A percentile compares a stretch with the other conserved stretches of the same genome.
Evolutionary conservation across 2,888 invertebrate genomes (phyloP).

Genomic region (Melanostoma mellinum): DNA sequence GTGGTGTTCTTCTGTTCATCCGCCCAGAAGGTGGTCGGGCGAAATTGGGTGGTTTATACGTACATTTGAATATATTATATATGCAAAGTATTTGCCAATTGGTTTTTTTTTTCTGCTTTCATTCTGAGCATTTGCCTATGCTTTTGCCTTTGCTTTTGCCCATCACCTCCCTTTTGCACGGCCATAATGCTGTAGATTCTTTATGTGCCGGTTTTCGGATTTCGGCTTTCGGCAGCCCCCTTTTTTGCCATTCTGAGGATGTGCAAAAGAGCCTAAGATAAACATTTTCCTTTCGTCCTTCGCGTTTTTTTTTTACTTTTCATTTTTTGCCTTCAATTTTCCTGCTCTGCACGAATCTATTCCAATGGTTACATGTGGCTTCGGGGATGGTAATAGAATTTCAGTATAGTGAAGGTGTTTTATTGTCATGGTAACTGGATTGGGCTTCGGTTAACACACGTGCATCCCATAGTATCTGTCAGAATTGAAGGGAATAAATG

Average conservation of each 20-base stretch:
- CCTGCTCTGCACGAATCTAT: constrained; percentile 54
- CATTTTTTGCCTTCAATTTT: constrained; percentile 74
- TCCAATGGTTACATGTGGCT: constrained; percentile 70
- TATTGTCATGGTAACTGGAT: constrained; percentile 73
- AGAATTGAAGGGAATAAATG: constrained; percentile 73
- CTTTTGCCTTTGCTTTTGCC: constrained; percentile 71
- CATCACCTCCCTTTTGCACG: constrained; percentile 78
- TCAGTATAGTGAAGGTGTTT: constrained; percentile 71
- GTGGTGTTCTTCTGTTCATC: constrained; percentile 45
- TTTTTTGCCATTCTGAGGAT: constrained; percentile 75
- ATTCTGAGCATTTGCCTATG: too few relatives aligned
- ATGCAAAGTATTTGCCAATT: constrained; percentile 82
- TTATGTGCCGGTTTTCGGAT: constrained; percentile 74
- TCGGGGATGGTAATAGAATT: constrained; percentile 70
- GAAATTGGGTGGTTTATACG: constrained; percentile 70
- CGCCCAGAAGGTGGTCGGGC: constrained; percentile 66
- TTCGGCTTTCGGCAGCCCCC: constrained; percentile 69
- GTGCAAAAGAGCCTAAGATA: constrained; percentile 81
- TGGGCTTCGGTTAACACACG: constrained; percentile 73
- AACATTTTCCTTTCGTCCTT: constrained; percentile 73
- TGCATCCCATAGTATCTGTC: constrained; percentile 67
- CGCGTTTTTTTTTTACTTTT: constrained; percentile 21
- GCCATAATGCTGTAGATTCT: constrained; percentile 74
- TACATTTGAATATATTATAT: constrained; percentile 80
- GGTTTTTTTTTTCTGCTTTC: constrained; percentile 77